Percentiles rank a stretch among this genome's conserved stretches.
Conservation (phyloP, 2,888 invertebrate species). For the Clunio marinus region DNA sequence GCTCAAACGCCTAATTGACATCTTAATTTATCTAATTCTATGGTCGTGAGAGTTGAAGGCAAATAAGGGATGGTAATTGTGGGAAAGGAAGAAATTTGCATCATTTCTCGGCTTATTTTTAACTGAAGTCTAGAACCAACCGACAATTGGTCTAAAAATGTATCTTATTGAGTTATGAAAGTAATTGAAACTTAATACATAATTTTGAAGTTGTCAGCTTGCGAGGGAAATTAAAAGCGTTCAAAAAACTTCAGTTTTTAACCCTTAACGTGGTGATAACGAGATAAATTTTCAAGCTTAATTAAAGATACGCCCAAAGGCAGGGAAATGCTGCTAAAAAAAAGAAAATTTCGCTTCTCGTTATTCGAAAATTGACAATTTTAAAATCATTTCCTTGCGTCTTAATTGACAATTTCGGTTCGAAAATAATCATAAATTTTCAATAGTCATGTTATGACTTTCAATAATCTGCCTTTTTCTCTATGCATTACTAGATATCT, state of each 20-base stretch:
- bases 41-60: too few relatives aligned
- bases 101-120: too few relatives aligned
- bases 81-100: too few relatives aligned
- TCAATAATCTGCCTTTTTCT: neutral
- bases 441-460: neutral
- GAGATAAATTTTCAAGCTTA: slow-evolving; percentile 17
- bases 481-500: neutral
- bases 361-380: slow-evolving; percentile 16
- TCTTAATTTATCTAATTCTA: neutral
- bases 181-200: too few relatives aligned
- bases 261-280: slow-evolving; percentile 3
- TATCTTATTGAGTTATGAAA: too few relatives aligned
- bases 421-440: neutral
- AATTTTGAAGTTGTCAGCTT: too few relatives aligned
- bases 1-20: slow-evolving; percentile 4
- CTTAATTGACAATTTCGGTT: slow-evolving; percentile 4
- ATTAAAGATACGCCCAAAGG: slow-evolving; percentile 38
- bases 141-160: too few relatives aligned
- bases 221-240: too few relatives aligned
- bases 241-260: too few relatives aligned
- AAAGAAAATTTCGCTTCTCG: slow-evolving; percentile 10
- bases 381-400: slow-evolving; percentile 9
- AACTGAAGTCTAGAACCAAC: too few relatives aligned
- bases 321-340: neutral
- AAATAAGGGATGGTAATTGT: too few relatives aligned